These are phyloP conservation scores for Machaerirhynchus nigripectus DNA, from an alignment of 2,113 vertebrate genomes.

Conservation along the genomic window DNA sequence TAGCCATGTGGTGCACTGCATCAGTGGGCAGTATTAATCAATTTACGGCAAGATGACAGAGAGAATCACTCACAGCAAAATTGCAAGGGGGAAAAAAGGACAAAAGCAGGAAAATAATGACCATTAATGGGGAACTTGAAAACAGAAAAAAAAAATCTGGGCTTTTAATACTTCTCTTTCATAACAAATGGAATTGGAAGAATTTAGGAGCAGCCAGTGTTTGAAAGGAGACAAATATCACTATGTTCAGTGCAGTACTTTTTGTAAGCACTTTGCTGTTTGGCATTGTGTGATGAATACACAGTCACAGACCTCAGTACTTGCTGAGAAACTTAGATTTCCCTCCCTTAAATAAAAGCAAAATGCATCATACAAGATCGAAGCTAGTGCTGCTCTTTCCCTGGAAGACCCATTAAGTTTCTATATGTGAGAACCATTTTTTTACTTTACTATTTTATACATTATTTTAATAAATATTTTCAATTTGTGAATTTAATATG, in stretches of 20 bases:
- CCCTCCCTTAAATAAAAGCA: neutral
- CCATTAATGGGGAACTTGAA: constrained; percentile 63
- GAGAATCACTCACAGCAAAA: constrained; percentile 80
- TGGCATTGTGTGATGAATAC: neutral
- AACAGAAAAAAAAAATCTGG: neutral
- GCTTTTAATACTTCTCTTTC: constrained; percentile 51
- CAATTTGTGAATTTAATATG: neutral
- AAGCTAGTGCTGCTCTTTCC: neutral
- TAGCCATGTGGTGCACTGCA: constrained; percentile 84
- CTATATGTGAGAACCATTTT: neutral
- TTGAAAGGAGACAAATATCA: constrained; percentile 31
- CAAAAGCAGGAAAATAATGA: constrained; percentile 71
- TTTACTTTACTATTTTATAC: neutral
- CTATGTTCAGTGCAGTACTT: neutral
- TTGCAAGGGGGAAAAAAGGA: constrained; percentile 68
- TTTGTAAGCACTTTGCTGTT: neutral
- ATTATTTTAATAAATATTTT: neutral
- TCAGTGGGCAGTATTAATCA: constrained; percentile 82
- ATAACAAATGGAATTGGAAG: constrained; percentile 51
- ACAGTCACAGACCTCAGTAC: neutral
- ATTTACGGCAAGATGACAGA: constrained; percentile 82
- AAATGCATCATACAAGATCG: neutral
- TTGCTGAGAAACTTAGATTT: neutral
- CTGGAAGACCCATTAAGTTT: neutral
- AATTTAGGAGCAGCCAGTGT: constrained; percentile 26